phyloP scores from a whole-genome alignment of 2,797 vertebrate genomes.

The Coluber constrictor region DNA sequence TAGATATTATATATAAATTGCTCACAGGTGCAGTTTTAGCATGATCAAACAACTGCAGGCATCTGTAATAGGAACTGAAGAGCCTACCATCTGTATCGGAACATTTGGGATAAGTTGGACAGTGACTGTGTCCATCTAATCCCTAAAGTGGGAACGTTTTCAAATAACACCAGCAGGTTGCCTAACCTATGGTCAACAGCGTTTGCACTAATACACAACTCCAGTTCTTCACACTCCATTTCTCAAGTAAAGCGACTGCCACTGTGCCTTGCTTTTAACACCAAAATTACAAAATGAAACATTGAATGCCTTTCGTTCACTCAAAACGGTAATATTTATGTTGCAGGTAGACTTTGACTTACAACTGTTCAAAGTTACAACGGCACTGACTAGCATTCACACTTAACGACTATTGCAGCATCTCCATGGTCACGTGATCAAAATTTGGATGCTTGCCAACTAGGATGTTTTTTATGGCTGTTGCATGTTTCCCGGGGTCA shows the following conservation, averaged over 20 bases:
- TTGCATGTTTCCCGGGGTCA: too few species aligned
- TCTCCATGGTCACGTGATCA: too few species aligned
- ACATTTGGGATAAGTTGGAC: slow-evolving; percentile 45
- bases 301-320: slow-evolving; percentile 16
- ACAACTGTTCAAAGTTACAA: neutral
- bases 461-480: too few species aligned
- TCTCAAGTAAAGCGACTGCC: neutral
- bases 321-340: neutral
- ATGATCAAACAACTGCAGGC: neutral
- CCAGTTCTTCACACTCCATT: slow-evolving; percentile 4
- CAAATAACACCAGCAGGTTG: neutral
- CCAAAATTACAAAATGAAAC: neutral
- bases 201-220: neutral
- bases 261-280: neutral
- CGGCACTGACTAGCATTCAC: neutral
- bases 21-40: neutral
- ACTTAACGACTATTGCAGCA: too few species aligned
- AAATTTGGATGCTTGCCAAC: too few species aligned
- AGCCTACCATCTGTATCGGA: slow-evolving; percentile 15
- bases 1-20: neutral
- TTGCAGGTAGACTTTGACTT: neutral
- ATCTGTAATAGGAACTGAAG: slow-evolving; percentile 11
- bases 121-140: slow-evolving; percentile 60
- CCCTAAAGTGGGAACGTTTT: slow-evolving; percentile 32
- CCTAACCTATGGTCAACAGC: neutral